phyloP scores from a whole-genome alignment of 2,888 invertebrate species.

The Dyspetes luteomarginatus region DNA sequence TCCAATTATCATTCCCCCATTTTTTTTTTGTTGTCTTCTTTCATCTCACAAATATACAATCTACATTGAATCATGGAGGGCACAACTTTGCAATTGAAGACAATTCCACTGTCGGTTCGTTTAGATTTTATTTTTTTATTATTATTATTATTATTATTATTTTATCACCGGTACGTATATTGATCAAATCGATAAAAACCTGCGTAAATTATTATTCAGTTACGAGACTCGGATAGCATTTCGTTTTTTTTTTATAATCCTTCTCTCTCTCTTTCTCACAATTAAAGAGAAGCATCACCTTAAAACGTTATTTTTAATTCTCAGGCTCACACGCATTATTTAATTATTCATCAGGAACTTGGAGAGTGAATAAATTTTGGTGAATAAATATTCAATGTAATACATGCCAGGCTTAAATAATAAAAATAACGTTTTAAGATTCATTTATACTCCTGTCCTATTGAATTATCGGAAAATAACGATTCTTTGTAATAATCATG shows the following conservation, averaged over 20 bases:
- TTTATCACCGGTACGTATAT: neutral
- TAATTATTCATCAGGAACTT: no score
- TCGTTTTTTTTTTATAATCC: no score
- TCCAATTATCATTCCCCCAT: slow-evolving; percentile 34
- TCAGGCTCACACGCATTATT: no score
- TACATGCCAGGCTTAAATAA: neutral
- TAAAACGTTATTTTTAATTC: no score
- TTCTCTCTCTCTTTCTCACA: no score
- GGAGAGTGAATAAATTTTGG: no score
- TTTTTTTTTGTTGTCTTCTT: slow-evolving; percentile 10
- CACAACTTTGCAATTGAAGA: slow-evolving; percentile 40
- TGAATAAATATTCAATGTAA: no score
- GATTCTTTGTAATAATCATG: neutral
- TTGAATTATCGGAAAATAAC: neutral
- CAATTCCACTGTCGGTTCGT: slow-evolving; percentile 42
- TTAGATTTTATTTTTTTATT: neutral
- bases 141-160: neutral
- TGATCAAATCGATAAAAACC: neutral
- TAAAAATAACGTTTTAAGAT: neutral
- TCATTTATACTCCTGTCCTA: neutral
- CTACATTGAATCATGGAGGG: slow-evolving; percentile 49
- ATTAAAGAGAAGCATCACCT: no score
- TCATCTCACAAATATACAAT: slow-evolving; percentile 49
- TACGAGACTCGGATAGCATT: no score
- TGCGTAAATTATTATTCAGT: no score